Evolutionary conservation across 37 sponge, comb jelly and placozoan species (phyloP).

Genomic region (Crambe crambe): DNA sequence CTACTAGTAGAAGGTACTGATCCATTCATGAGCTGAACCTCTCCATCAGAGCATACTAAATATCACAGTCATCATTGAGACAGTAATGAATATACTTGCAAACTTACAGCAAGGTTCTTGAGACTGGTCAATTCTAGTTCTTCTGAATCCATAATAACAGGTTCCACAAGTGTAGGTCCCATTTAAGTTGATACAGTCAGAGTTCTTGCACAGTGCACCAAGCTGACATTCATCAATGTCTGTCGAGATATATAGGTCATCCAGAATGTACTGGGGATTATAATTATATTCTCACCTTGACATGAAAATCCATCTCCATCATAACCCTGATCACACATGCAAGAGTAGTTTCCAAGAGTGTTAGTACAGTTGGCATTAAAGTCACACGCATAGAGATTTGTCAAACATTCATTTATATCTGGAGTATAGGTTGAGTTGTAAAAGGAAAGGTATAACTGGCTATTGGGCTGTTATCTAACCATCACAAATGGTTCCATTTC

Average conservation of each 20-base stretch:
- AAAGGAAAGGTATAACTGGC: no score
- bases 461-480: slow-evolving; percentile 1
- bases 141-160: neutral
- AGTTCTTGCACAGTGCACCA: neutral
- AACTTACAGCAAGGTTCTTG: neutral
- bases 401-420: neutral
- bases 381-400: neutral
- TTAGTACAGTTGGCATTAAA: slow-evolving; percentile 4
- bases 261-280: neutral
- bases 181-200: neutral
- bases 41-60: slow-evolving; percentile 19
- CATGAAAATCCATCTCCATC: slow-evolving; percentile 6
- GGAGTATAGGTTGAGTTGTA: neutral
- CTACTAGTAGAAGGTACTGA: neutral
- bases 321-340: slow-evolving; percentile 31
- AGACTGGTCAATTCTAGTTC: neutral
- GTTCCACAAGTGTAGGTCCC: slow-evolving; percentile 1
- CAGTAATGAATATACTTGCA: neutral
- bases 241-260: neutral
- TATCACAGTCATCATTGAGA: neutral
- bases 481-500: slow-evolving; percentile 16
- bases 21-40: slow-evolving; percentile 9
- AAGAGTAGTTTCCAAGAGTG: slow-evolving; percentile 11
- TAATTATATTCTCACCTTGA: neutral
- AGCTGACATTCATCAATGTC: slow-evolving; percentile 7